phyloP scores from a whole-genome alignment of 2,113 vertebrate species.

The Oryzias curvinotus region DNA sequence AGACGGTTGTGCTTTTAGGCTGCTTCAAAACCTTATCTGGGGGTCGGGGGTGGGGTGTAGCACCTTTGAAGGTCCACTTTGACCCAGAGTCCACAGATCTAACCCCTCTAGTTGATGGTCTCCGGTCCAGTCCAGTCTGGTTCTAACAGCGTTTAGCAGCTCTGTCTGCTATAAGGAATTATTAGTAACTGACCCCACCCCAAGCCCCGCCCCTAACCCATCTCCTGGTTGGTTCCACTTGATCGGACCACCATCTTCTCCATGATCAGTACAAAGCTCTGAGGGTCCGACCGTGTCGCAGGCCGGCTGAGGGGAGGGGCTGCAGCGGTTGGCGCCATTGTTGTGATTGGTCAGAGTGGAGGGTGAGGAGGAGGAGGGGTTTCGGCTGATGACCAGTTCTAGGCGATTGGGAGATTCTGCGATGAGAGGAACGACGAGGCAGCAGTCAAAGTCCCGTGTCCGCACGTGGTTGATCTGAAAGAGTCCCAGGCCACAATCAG shows the following conservation, averaged over 20 bases:
- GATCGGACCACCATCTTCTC: constrained; percentile 68
- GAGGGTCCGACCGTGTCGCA: constrained; percentile 41
- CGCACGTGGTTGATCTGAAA: constrained; percentile 92
- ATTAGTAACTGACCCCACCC: constrained; percentile 78
- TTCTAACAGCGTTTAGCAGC: constrained; percentile 32
- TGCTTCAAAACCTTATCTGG: background rate
- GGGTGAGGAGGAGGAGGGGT: constrained; percentile 81
- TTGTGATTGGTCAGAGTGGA: constrained; percentile 68
- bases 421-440: constrained; percentile 95
- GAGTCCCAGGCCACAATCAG: background rate
- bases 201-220: constrained; percentile 62
- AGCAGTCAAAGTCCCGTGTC: constrained; percentile 98
- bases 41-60: constrained; percentile 76
- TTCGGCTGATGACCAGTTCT: constrained; percentile 95
- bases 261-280: constrained; percentile 42
- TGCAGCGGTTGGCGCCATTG: constrained; percentile 35
- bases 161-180: constrained; percentile 89
- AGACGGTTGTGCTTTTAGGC: constrained; percentile 7
- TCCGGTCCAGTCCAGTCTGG: constrained; percentile 27
- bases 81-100: constrained; percentile 36
- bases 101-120: constrained; percentile 23
- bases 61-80: constrained; percentile 82
- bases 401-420: constrained; percentile 95
- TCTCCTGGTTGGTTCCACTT: constrained; percentile 78
- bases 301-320: constrained; percentile 52